Percentiles rank a stretch among this genome's conserved stretches.
Conservation (phyloP, 2,113 vertebrate genomes). For the Seriola rivoliana region DNA sequence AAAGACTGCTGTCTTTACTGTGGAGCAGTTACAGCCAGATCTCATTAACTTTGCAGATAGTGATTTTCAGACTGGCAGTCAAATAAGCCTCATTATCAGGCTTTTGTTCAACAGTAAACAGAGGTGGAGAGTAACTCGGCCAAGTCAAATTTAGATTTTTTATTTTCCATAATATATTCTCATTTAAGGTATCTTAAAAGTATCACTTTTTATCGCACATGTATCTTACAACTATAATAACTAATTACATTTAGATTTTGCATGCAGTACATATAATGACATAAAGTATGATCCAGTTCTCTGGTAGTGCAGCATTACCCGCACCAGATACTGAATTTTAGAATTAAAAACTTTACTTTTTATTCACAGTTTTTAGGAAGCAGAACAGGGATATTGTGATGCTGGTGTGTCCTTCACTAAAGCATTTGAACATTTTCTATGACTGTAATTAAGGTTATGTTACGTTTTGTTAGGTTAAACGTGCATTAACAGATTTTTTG, state of each 20-base stretch:
- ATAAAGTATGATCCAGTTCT: too few relatives aligned
- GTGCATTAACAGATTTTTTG: too few relatives aligned
- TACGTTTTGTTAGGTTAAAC: too few relatives aligned
- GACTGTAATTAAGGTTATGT: too few relatives aligned
- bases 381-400: neutral
- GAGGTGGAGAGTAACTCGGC: neutral
- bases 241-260: neutral
- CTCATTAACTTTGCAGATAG: constrained; percentile 37
- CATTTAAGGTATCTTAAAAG: neutral
- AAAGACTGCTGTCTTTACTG: constrained; percentile 39
- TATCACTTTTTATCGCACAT: neutral
- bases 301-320: too few relatives aligned
- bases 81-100: neutral
- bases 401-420: too few relatives aligned
- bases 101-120: neutral
- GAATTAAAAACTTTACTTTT: too few relatives aligned
- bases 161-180: neutral
- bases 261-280: too few relatives aligned
- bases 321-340: too few relatives aligned
- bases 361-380: too few relatives aligned
- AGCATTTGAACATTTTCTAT: too few relatives aligned
- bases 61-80: constrained; percentile 1
- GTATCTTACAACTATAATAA: neutral
- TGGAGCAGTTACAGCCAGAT: constrained; percentile 19
- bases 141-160: neutral